These are phyloP conservation scores for Sigmodon hispidus DNA, from an alignment of 2,113 vertebrate species.

Conservation along the genomic window DNA sequence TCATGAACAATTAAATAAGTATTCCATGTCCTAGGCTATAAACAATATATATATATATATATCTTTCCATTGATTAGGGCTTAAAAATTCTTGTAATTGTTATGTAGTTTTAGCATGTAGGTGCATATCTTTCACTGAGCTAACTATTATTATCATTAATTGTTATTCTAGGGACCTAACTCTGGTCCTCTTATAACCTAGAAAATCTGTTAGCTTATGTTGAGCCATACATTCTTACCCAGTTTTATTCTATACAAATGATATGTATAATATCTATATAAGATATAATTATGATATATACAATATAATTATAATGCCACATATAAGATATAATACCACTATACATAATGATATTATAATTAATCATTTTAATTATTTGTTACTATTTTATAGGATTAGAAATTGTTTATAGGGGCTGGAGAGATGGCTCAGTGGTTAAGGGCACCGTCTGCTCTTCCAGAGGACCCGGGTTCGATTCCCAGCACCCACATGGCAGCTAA, in stretches of 20 bases:
- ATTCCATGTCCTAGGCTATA: background rate
- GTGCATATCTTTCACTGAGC: background rate
- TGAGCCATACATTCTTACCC: background rate
- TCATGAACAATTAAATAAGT: background rate
- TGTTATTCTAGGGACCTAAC: background rate
- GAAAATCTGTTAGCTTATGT: too few species aligned
- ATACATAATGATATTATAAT: background rate
- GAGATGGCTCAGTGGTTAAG: too few species aligned
- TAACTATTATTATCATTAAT: background rate
- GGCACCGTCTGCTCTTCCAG: too few species aligned
- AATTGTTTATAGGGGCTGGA: constrained; percentile 24
- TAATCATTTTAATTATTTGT: constrained; percentile 23
- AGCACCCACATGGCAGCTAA: too few species aligned
- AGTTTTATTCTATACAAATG: background rate
- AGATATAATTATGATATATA: too few species aligned
- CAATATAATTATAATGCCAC: too few species aligned
- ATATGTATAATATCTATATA: too few species aligned
- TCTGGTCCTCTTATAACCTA: background rate
- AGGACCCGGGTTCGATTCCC: too few species aligned
- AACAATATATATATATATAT: background rate
- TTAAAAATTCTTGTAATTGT: background rate
- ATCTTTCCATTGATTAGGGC: background rate
- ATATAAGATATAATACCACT: background rate
- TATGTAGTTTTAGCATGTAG: background rate
- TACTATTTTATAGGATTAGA: constrained; percentile 26